phyloP scores from a whole-genome alignment of 2,113 vertebrate species.

The Peromyscus californicus region DNA sequence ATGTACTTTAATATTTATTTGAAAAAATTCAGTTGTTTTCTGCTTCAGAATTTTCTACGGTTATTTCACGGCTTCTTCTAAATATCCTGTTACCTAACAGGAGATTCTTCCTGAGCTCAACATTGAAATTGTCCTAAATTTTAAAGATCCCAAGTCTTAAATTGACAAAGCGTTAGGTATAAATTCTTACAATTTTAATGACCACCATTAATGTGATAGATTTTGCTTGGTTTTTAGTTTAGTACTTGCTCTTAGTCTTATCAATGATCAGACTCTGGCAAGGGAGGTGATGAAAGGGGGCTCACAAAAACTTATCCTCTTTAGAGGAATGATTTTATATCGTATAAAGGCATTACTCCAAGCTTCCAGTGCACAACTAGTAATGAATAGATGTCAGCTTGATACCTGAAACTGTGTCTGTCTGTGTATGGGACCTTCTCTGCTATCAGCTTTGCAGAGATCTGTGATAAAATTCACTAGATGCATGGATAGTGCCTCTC shows the following conservation, averaged over 20 bases:
- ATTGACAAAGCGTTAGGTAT: not conserved
- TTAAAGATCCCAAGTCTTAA: not conserved
- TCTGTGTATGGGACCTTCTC: not conserved
- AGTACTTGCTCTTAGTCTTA: not conserved
- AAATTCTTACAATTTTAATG: not conserved
- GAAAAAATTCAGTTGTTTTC: not conserved
- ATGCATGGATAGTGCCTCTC: rapidly evolving
- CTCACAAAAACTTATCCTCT: not conserved
- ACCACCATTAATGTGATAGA: too few relatives aligned
- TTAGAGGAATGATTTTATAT: not conserved
- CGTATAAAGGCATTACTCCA: not conserved
- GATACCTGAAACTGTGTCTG: not conserved
- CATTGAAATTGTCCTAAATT: not conserved
- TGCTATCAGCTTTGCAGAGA: not conserved
- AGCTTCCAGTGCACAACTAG: not conserved
- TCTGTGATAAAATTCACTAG: not conserved
- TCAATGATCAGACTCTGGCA: not conserved
- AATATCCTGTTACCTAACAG: not conserved
- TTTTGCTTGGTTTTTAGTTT: too few relatives aligned
- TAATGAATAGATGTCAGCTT: not conserved
- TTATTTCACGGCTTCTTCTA: not conserved
- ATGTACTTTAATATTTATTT: not conserved
- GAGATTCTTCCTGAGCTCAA: not conserved
- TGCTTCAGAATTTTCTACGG: not conserved
- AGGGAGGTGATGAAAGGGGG: not conserved